Percentiles rank a stretch among this genome's conserved stretches.
Evolutionary conservation across 2,888 invertebrate species (phyloP).

Genomic region (Onthophagus sagittarius): DNA sequence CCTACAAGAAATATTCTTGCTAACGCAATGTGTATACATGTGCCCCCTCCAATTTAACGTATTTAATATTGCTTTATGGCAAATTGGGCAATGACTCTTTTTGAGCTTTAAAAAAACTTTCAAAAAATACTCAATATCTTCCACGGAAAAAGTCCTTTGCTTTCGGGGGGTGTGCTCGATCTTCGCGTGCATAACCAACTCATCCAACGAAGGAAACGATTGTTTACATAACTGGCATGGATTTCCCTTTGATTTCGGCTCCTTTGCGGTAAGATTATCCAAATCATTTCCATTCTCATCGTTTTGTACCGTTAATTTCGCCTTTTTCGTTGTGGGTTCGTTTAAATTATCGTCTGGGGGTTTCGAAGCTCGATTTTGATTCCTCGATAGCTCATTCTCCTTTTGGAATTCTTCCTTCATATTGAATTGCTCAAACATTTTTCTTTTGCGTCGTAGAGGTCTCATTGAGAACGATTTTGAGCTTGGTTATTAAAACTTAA

Average conservation of each 20-base stretch:
- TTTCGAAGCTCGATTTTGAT: too few relatives aligned
- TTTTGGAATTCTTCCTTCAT: too few relatives aligned
- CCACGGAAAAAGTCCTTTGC: conserved; percentile 24
- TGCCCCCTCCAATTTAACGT: conserved; percentile 29
- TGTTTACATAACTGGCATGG: conserved; percentile 27
- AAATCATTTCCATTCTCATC: neutral
- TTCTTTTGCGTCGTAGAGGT: too few relatives aligned
- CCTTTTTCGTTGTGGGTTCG: neutral
- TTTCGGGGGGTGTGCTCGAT: conserved; percentile 26
- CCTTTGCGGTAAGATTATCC: neutral
- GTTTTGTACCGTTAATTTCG: neutral
- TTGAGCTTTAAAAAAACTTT: conserved; percentile 26
- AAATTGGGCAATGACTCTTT: conserved; percentile 28
- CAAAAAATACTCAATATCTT: conserved; percentile 27
- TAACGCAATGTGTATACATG: conserved; percentile 26
- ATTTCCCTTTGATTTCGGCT: conserved; percentile 2
- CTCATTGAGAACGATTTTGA: too few relatives aligned
- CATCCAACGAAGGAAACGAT: conserved; percentile 26
- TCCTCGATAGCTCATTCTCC: too few relatives aligned
- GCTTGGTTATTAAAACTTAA: too few relatives aligned
- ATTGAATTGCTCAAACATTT: too few relatives aligned
- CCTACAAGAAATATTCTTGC: conserved; percentile 26
- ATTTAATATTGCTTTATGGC: conserved; percentile 24
- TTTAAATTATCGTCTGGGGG: too few relatives aligned
- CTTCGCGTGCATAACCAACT: conserved; percentile 29